These are phyloP conservation scores for Penaeus vannamei DNA, from an alignment of 1,140 invertebrate genomes.

Conservation along the genomic window DNA sequence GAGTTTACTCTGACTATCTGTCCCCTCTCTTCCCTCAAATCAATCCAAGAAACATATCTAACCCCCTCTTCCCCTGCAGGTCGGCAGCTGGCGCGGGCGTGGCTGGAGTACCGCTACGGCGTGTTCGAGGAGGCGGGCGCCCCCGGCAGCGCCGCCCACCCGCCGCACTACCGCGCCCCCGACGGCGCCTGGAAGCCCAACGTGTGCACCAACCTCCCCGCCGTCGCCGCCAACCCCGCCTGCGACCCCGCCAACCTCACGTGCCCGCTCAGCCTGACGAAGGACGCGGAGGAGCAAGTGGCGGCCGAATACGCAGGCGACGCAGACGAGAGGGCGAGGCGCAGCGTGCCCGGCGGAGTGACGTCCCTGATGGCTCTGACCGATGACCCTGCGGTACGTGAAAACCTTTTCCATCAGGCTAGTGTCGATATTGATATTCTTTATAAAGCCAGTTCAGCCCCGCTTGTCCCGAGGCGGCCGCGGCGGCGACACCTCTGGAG, in stretches of 20 bases:
- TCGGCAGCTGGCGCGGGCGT: slow-evolving; percentile 70
- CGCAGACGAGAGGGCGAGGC: neutral
- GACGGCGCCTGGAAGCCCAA: slow-evolving; percentile 64
- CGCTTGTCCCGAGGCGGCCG: too few relatives aligned
- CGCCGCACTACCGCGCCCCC: slow-evolving; percentile 65
- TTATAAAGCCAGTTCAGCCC: too few relatives aligned
- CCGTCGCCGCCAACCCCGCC: slow-evolving; percentile 2
- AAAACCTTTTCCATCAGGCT: too few relatives aligned
- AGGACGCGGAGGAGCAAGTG: neutral
- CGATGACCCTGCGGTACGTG: too few relatives aligned
- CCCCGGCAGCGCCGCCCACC: slow-evolving; percentile 67
- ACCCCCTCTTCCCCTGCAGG: slow-evolving; percentile 70
- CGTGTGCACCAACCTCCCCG: slow-evolving; percentile 59
- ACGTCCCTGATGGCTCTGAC: too few relatives aligned
- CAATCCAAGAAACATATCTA: neutral
- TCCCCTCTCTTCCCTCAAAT: neutral
- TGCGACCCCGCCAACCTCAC: slow-evolving; percentile 56
- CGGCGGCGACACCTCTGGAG: too few relatives aligned
- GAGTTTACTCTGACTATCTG: too few relatives aligned
- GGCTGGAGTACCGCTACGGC: slow-evolving; percentile 70
- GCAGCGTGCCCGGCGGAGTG: neutral
- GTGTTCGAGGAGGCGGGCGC: slow-evolving; percentile 70
- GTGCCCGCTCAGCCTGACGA: slow-evolving; percentile 52
- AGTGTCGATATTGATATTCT: too few relatives aligned
- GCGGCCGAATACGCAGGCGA: neutral